Evolutionary conservation across 2,888 invertebrate genomes (phyloP), one percentile per base, ranked within the genome.

Genomic region (Tridacna crocea): DNA sequence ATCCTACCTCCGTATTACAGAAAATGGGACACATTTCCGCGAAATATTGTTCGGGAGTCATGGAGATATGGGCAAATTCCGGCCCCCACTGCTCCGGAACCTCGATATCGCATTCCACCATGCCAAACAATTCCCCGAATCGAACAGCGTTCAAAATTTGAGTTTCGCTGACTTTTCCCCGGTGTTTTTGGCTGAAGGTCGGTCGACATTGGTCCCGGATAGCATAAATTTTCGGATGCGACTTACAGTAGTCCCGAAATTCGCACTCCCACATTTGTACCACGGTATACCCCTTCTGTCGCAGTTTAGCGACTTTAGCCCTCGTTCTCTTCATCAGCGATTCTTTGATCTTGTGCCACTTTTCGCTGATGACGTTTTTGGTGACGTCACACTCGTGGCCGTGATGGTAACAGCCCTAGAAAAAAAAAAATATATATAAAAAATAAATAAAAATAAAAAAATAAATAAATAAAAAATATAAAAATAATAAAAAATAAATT

Each of bases 1-100:
- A 82, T 19, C 36, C 70, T 19, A 82, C 73, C 4, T 79, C 75
- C 46, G 79, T 79, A 51, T 63, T 82, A 36, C 79, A 75, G 72
- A 82, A 82, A n/a, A 82, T 72, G 51, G 82, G 78, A 13, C 63
- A 82, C 82, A 79, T 82, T 61, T 82, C 82, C 27, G 75, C 60
- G 27, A 83, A 83, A 26, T 77, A 63, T 22, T 68, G 46, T 26
- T 24, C 48, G 61, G 63, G 72, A 68, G 80, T 66, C 76, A 68
- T 63, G 8, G 47, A 19, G 19, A 72, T 66, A 24, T 75, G 75
- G 19, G 19, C 22, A 36, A 72, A 79, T n/a, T 75, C 65, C 36
- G 66, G 36, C 47, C 61, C 48, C 83, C 79, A 83, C 36, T 77
- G 24, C n/a, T 80, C 77, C 10, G 82, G 82, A 17, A 82, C 79